Evolutionary conservation across 2,888 invertebrate genomes (phyloP), one percentile per base, ranked within the genome.

Genomic region (Tiphia femorata): DNA sequence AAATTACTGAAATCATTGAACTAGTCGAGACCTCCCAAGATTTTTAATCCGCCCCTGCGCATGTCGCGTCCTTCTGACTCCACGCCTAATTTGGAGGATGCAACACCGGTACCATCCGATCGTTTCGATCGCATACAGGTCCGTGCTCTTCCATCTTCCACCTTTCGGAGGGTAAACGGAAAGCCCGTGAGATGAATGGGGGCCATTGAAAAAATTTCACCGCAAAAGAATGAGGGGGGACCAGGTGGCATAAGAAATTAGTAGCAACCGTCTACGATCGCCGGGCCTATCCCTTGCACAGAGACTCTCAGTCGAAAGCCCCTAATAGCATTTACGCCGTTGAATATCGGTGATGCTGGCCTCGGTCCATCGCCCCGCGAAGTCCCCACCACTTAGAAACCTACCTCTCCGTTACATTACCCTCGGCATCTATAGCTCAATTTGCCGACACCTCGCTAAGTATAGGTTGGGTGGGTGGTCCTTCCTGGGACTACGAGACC

Each of bases 391-490:
- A 42, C 38, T 49, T 40, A 37, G 19, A 37, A 37, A n/a, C 14
- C 23, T 41, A 20, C 30, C n/a, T 20, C 33, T 21, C 60, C 61
- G 74, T 77, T 75, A 75, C 77, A 78, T 79, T 81, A 78, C 78
- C 76, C 77, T 76, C 75, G 72, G 67, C 73, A 71, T 79, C 82
- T 83, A 82, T 82, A 82, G 83, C 83, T 82, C 81, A 81, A 81
- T 81, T 81, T 81, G 81, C 81, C 81, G 81, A 83, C 83, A 83
- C 83, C 82, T 83, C 81, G 80, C 81, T 82, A 82, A 83, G 83
- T 83, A 83, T 83, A 83, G 83, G 82, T 82, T 83, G 77, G 78
- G 80, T 83, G 83, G 83, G 76, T 75, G 75, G 76, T 76, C 76
- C 73, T 64, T 72, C 65, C 53, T 60, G 63, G 58, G 70, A 59